Percentiles rank a stretch among this genome's conserved stretches.
These are phyloP conservation scores for Euwallacea fornicatus DNA, from an alignment of 1,140 invertebrate species.

Conservation along the genomic window DNA sequence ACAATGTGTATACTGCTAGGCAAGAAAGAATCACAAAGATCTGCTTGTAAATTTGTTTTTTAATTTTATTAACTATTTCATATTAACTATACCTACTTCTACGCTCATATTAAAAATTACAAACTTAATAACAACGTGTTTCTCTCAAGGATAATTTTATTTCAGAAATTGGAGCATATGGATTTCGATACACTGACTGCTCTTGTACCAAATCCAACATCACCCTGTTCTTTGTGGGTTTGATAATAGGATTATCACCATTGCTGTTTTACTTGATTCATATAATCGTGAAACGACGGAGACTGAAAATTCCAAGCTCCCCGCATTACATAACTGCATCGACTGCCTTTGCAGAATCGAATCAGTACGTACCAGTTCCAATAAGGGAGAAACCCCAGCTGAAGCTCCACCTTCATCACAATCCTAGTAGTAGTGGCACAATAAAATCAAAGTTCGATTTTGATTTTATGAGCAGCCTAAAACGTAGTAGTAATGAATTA, in stretches of 20 bases:
- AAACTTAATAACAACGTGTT: too few species aligned
- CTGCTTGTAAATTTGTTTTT: too few species aligned
- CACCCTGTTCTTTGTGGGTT: slow-evolving; percentile 51
- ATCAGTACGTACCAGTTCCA: slow-evolving; percentile 80
- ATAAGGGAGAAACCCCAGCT: slow-evolving; percentile 57
- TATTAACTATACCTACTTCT: too few species aligned
- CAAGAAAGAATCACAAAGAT: too few species aligned
- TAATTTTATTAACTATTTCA: too few species aligned
- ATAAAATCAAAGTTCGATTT: slow-evolving; percentile 64
- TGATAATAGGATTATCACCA: slow-evolving; percentile 51
- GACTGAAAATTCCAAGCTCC: slow-evolving; percentile 64
- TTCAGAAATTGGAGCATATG: slow-evolving; percentile 23
- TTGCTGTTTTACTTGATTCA: slow-evolving; percentile 28
- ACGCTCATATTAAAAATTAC: too few species aligned
- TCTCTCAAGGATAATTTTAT: neutral
- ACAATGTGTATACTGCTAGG: too few species aligned
- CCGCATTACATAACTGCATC: slow-evolving; percentile 73
- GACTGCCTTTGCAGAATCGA: slow-evolving; percentile 61
- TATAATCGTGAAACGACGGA: slow-evolving; percentile 48
- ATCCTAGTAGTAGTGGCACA: slow-evolving; percentile 54
- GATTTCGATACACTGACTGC: slow-evolving; percentile 19
- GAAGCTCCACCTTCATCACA: slow-evolving; percentile 11
- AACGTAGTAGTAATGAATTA: slow-evolving; percentile 71
- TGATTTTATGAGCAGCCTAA: slow-evolving; percentile 76
- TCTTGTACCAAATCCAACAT: slow-evolving; percentile 29